Conservation (phyloP, 2,888 invertebrate species). For the Drosophila algonquin region DNA sequence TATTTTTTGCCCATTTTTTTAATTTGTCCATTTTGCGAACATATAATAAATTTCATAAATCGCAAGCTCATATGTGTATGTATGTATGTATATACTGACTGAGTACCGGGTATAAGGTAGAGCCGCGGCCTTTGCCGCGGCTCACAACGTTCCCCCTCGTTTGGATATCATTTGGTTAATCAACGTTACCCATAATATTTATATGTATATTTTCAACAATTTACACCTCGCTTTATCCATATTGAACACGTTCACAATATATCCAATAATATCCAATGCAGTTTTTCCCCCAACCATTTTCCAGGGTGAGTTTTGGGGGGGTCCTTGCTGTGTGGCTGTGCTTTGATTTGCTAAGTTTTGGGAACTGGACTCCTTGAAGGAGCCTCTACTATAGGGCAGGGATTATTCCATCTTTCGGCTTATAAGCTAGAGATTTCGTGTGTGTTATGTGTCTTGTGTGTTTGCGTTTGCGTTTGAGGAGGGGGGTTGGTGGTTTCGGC, state of each 20-base stretch:
- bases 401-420: conserved; percentile 56
- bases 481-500: background rate
- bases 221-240: conserved; percentile 67
- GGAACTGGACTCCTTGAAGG: conserved; percentile 29
- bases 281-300: conserved; percentile 14
- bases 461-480: conserved; percentile 28
- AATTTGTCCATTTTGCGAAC: too few relatives aligned
- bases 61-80: too few relatives aligned
- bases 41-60: too few relatives aligned
- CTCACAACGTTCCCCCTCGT: too few relatives aligned
- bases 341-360: conserved; percentile 45
- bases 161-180: conserved; percentile 4
- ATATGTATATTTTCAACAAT: conserved; percentile 70
- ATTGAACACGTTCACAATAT: conserved; percentile 64
- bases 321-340: conserved; percentile 37
- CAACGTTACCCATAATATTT: conserved; percentile 23
- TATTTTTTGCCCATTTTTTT: too few relatives aligned
- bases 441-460: conserved; percentile 40
- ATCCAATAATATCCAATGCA: conserved; percentile 67
- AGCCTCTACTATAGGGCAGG: conserved; percentile 19
- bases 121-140: too few relatives aligned
- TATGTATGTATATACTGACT: too few relatives aligned
- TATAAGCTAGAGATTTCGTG: conserved; percentile 76
- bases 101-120: too few relatives aligned
- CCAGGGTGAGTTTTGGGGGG: conserved; percentile 9